Evolutionary conservation across 2,888 invertebrate species (phyloP), one percentile per base, ranked within the genome.

Genomic region (Lasiommata megera): DNA sequence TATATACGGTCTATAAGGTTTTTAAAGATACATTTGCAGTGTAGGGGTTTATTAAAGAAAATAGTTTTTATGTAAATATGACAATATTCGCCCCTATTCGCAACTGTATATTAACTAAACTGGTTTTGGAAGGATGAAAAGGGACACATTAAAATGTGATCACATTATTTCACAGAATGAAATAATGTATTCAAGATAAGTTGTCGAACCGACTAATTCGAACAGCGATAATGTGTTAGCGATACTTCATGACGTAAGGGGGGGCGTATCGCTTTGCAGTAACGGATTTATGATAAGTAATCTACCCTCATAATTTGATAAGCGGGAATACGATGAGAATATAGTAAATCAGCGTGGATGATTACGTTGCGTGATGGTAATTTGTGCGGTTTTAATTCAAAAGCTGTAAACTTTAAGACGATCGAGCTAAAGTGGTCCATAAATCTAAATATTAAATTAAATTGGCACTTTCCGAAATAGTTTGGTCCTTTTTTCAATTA

Each of bases 101-200:
- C 1, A 0, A 46, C 46, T 46, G 46, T 46, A 46, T 1, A 16
- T 29, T 29, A 5, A 14, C 31, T 16, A 16, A 29, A 31, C 46
- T 31, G 31, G 23, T 16, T 29, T 46, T 46, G 14, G 11, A 17
- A 38, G 51, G 28, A n/a, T 40, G 29, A 7, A 12, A 14, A 51
- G 78, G 68, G 82, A 80, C 80, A 82, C 81, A 84, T 85, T 85
- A 84, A 84, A 84, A 81, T 76, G 82, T 76, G 83, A 79, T 84
- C 78, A 71, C 67, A 63, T 64, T 69, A 66, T 69, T 81, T 81
- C 44, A 29, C 38, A 23, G 29, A 36, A 31, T 43, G 29, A 36
- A 31, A 48, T 40, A 55, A 55, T 55, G 55, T 47, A 55, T 48
- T 48, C 28, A 6, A 31, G 48, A 55, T 48, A 55, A 55, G 14